These are phyloP conservation scores for Grantiella picta DNA, from an alignment of 2,113 vertebrate species.

Conservation along the genomic window DNA sequence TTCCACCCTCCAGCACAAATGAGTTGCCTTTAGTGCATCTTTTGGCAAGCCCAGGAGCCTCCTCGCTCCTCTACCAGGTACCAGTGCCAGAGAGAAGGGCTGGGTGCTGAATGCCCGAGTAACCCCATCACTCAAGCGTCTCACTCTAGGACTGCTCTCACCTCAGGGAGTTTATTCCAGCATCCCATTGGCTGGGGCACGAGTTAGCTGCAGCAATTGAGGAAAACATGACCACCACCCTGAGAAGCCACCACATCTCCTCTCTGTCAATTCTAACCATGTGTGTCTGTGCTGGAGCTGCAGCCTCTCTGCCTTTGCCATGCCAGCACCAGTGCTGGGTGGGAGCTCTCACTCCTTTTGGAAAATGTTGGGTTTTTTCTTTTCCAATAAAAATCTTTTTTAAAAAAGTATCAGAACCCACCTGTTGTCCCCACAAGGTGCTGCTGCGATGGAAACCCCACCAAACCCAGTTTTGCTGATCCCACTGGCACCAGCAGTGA, in stretches of 20 bases:
- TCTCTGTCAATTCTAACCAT: background rate
- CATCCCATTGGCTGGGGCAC: background rate
- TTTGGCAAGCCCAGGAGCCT: background rate
- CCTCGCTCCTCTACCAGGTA: rapidly evolving
- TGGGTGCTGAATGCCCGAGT: background rate
- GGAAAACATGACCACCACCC: background rate
- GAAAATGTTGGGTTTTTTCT: constrained; percentile 17
- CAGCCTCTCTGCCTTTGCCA: background rate
- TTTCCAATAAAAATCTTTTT: constrained; percentile 67
- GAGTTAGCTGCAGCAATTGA: background rate
- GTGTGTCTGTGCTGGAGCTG: background rate
- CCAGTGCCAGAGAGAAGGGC: background rate
- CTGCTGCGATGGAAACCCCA: background rate
- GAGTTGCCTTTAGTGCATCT: background rate
- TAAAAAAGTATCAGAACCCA: background rate
- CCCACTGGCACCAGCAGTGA: background rate
- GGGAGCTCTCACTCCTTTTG: constrained; percentile 30
- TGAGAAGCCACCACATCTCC: background rate
- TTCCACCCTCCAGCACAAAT: background rate
- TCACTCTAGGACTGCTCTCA: background rate
- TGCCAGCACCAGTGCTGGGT: background rate
- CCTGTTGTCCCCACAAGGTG: rapidly evolving
- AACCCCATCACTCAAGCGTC: background rate
- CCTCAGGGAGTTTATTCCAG: background rate
- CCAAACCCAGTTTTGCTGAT: background rate